These are phyloP conservation scores for Metalampra italica DNA, from an alignment of 2,888 invertebrate genomes.

Conservation along the genomic window DNA sequence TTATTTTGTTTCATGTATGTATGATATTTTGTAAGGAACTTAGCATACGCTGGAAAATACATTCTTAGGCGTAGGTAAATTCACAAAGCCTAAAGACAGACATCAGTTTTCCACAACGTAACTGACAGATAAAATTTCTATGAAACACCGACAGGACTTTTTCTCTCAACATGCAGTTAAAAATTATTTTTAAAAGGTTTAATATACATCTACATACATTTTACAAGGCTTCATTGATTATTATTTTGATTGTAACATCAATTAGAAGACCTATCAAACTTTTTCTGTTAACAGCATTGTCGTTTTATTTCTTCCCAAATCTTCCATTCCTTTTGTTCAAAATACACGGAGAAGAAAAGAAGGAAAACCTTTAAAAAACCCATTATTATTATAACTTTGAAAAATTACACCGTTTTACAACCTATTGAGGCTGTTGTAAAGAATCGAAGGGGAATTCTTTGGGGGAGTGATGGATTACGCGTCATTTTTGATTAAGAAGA, in stretches of 20 bases:
- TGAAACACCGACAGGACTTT: too few species aligned
- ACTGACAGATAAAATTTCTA: too few species aligned
- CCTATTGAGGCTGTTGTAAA: constrained; percentile 37
- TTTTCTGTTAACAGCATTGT: background rate
- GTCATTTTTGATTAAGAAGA: background rate
- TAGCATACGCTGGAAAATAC: too few species aligned
- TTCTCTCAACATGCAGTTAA: too few species aligned
- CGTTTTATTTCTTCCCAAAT: constrained; percentile 7
- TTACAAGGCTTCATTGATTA: too few species aligned
- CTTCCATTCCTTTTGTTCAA: constrained; percentile 16
- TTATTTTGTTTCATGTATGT: too few species aligned
- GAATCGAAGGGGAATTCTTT: constrained; percentile 44
- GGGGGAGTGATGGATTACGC: constrained; percentile 2
- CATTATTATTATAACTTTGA: constrained; percentile 42
- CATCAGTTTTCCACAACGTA: too few species aligned
- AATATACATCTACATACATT: too few species aligned
- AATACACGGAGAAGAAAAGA: constrained; percentile 18
- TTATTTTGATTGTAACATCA: background rate
- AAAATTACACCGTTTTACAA: constrained; percentile 45
- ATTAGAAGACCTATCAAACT: background rate
- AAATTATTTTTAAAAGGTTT: too few species aligned
- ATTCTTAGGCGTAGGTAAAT: too few species aligned
- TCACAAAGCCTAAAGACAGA: too few species aligned
- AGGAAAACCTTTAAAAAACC: constrained; percentile 12
- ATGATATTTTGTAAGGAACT: too few species aligned